These are phyloP conservation scores for Drosophila obscura DNA, from an alignment of 1,140 invertebrate genomes.

Conservation along the genomic window DNA sequence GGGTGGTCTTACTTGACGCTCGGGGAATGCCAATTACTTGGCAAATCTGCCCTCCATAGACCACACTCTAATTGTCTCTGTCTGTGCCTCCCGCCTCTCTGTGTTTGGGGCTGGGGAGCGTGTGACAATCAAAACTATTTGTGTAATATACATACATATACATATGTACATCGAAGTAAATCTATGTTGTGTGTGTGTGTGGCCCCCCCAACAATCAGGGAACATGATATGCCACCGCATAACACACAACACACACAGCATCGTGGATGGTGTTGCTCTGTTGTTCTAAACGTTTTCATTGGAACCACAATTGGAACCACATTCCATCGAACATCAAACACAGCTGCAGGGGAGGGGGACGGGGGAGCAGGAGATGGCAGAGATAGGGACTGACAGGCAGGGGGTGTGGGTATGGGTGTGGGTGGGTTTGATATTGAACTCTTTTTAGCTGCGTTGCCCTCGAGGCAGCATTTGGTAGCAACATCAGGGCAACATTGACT, in stretches of 20 bases:
- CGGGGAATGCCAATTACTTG: conserved; percentile 48
- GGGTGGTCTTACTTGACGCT: conserved; percentile 26
- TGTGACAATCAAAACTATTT: conserved; percentile 49
- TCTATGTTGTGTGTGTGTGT: neutral
- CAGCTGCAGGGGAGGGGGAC: conserved; percentile 22
- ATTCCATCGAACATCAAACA: conserved; percentile 32
- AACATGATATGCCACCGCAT: too few relatives aligned
- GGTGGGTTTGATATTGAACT: conserved; percentile 12
- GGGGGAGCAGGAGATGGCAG: neutral
- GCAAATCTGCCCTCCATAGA: conserved; percentile 14
- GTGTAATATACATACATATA: conserved; percentile 10
- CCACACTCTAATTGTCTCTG: too few relatives aligned
- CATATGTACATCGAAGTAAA: neutral
- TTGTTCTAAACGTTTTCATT: conserved; percentile 47
- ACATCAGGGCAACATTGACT: conserved; percentile 54
- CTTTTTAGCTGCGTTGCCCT: conserved; percentile 4
- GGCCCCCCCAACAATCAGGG: neutral
- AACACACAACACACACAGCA: too few relatives aligned
- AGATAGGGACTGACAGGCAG: neutral
- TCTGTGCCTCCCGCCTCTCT: too few relatives aligned
- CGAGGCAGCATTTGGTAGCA: conserved; percentile 32
- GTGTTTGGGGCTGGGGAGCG: neutral
- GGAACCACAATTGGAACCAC: conserved; percentile 45
- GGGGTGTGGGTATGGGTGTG: too few relatives aligned
- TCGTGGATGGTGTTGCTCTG: neutral